A percentile compares a stretch with the other conserved stretches of the same genome.
These are phyloP conservation scores for Columba guinea DNA, from an alignment of 2,797 vertebrate species.

Conservation along the genomic window DNA sequence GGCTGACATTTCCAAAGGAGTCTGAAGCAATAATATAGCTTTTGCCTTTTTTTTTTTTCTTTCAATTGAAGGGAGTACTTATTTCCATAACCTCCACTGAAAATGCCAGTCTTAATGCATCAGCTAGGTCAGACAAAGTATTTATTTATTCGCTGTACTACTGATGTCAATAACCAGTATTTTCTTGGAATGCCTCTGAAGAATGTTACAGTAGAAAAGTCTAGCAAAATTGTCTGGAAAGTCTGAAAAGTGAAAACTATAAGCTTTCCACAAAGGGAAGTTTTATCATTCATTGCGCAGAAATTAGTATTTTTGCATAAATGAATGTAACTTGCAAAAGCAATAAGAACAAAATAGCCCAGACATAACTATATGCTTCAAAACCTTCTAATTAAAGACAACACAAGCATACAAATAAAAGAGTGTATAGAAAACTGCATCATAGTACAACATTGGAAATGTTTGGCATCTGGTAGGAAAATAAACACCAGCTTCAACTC, in stretches of 20 bases:
- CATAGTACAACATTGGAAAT: neutral
- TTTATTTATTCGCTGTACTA: neutral
- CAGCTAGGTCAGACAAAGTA: neutral
- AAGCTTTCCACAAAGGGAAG: neutral
- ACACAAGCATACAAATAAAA: neutral
- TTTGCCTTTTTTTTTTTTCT: neutral
- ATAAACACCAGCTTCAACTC: neutral
- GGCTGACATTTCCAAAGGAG: neutral
- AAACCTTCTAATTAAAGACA: neutral
- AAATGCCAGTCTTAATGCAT: constrained; percentile 1
- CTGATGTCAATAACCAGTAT: neutral
- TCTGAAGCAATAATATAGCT: neutral
- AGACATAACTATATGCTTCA: neutral
- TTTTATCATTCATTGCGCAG: neutral
- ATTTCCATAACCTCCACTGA: constrained; percentile 11
- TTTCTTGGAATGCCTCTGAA: constrained; percentile 3
- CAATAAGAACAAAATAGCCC: neutral
- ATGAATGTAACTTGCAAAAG: neutral
- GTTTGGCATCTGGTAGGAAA: neutral
- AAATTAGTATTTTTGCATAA: neutral
- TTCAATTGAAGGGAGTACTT: neutral
- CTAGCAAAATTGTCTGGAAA: neutral
- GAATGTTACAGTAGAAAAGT: neutral
- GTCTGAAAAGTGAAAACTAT: neutral
- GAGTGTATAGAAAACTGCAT: neutral